Evolutionary conservation across 2,888 invertebrate species (phyloP), one percentile per base, ranked within the genome.

Genomic region (Noctua janthina): DNA sequence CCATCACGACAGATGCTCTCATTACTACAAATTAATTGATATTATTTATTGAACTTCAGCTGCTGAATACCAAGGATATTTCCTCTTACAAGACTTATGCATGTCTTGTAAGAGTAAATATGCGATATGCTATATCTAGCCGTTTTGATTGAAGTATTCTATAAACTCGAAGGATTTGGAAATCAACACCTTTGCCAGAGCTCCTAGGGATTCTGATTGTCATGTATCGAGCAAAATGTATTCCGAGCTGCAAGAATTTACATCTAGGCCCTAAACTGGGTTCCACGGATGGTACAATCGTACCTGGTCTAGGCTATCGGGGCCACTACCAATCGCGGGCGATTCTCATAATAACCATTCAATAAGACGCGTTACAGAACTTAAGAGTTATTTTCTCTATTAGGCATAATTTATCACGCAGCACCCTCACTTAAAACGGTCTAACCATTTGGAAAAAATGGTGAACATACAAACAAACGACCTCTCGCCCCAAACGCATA

Each of bases 381-480:
- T 8, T 23, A 51, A n/a, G 13, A 46, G 54, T 82, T 68, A 23
- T 56, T 11, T 78, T 81, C 39, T 69, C 35, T 69, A 76, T 69
- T 83, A 70, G 15, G 54, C 15, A 70, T n/a, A 64, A 83, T 77
- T 62, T 84, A 78, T 78, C 56, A 84, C 39, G 13, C 29, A 81
- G 46, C 73, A 59, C 59, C 74, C 71, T 78, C 78, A 54, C 82
- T 77, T 87, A 80, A 88, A 81, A 81, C 74, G 73, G 75, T 59
- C 76, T 69, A 77, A 80, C 75, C 66, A 20, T 74, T 76, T 72
- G 74, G 74, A 74, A 87, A 72, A 84, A 79, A 70, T 78, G 67
- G 69, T 72, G 79, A 71, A 78, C 80, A 78, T 78, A 77, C 74
- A 82, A 79, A 82, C 76, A 83, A 82, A 86, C 77, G 83, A 84